Evolutionary conservation across 2,888 invertebrate species (phyloP), one percentile per base, ranked within the genome.

Genomic region (Eretmocerus hayati): DNA sequence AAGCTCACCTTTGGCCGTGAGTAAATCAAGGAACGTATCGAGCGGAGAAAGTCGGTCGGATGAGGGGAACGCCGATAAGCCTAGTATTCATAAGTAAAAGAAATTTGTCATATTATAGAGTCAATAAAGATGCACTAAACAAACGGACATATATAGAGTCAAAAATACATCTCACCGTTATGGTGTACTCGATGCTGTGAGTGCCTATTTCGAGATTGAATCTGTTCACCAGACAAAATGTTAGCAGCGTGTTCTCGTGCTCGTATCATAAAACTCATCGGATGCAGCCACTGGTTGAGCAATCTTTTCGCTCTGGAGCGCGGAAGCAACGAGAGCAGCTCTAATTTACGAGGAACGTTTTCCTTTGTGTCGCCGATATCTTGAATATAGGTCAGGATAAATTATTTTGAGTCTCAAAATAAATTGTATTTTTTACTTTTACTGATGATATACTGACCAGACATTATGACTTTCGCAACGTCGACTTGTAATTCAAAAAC

Each of bases 401-500:
- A 21, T 19, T 19, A 20, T 8, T 11, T 21, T 15, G 22, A 30
- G 30, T 30, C 31, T 40, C 3, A 20, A 15, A 33, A 4, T 38
- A n/a, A 23, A 44, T 36, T n/a, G n/a, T n/a, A n/a, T n/a, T n/a
- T n/a, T n/a, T n/a, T n/a, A n/a, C n/a, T n/a, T n/a, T n/a, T n/a
- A n/a, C n/a, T n/a, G n/a, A n/a, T n/a, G n/a, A n/a, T 15, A 15
- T 45, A 54, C 71, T 66, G 64, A 88, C 89, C 84, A 59, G 83
- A 81, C 68, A 90, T 81, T 54, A 90, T 88, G 35, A 83, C 80
- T 75, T 90, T 90, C 76, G 89, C 84, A 2, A 90, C 88, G 64
- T 90, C 90, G 21, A 90, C 85, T 74, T 90, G 91, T 56, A 92
- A 72, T 63, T 90, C 88, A 59, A 92, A 85, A 36, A 90, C 89